Evolutionary conservation across 2,797 vertebrate genomes (phyloP), one percentile per base, ranked within the genome.

Genomic region (Coreius guichenoti): DNA sequence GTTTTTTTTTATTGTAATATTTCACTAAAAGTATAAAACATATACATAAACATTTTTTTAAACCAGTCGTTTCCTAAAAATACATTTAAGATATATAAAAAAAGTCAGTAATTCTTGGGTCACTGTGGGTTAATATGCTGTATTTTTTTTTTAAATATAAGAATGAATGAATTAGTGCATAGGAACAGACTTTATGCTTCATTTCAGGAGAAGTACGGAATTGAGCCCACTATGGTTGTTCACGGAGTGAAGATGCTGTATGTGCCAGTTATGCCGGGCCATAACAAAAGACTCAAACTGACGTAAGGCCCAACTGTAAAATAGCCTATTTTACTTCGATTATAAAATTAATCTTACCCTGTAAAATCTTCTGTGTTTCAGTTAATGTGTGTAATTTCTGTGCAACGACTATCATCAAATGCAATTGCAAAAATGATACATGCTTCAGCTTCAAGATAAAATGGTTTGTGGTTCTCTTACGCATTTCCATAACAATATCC

Each of bases 191-290:
- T 56, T 84, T 65, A 21, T 80, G 21, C 23, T 65, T 65, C 0
- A 29, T 72, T 80, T 72, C 87, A 99, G 98, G 98, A 98, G 84
- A 97, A 98, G 87, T 99, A 99, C 0, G 97, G 97, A 83, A 96
- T 99, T 90, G 98, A 99, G 91, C 98, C 98, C 81, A 97, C 96
- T 1, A 99, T 99, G 98, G 98, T 99, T n/a, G 97, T 99, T n/a
- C 96, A 99, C 51, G 98, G 98, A 84, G 98, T 99, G 86, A 99
- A 99, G 94, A 99, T 99, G 98, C 95, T 99, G 1, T 99, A 99
- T 88, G 98, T 99, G 88, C 98, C 98, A 78, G 95, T 99, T 90
- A 98, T 99, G 97, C 98, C 98, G 4, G 98, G 98, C 87, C 98
- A 99, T 83, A 96, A 95, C 74, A 99, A 99, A 94, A 96, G 98